Conservation (phyloP, 2,888 invertebrate species). For the Mythimna lalbum region DNA sequence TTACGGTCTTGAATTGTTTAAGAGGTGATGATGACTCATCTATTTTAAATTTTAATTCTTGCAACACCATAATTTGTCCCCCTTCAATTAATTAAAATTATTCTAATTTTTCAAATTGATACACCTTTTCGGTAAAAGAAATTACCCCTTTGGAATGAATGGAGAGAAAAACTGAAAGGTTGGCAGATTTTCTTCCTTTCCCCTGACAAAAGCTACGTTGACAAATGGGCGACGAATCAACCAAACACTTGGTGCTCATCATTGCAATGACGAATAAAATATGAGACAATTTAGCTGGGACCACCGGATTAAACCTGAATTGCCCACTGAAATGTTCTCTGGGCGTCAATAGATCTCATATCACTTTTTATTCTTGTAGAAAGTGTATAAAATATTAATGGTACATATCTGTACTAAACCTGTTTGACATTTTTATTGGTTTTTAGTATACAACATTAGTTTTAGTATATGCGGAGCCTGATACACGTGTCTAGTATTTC, state of each 20-base stretch:
- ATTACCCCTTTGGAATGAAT: not conserved
- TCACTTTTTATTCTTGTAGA: not conserved
- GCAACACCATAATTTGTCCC: not conserved
- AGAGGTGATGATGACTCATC: not conserved
- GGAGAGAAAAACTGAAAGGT: slow-evolving; percentile 1
- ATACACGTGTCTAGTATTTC: too few relatives aligned
- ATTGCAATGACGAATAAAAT: slow-evolving; percentile 49
- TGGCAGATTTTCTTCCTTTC: slow-evolving; percentile 1
- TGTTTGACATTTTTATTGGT: too few relatives aligned
- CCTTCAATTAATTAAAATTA: not conserved
- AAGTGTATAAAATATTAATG: not conserved
- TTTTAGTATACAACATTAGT: too few relatives aligned
- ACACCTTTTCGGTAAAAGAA: not conserved
- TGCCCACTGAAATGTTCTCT: slow-evolving; percentile 16
- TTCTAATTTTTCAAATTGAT: not conserved
- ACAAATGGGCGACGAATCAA: slow-evolving; percentile 33
- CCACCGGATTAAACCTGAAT: slow-evolving; percentile 20
- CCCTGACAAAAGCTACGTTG: slow-evolving; percentile 34
- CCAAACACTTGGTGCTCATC: slow-evolving; percentile 55
- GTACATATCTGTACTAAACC: too few relatives aligned
- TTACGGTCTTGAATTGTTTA: not conserved
- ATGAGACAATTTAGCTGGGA: slow-evolving; percentile 40
- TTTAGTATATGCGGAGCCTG: too few relatives aligned
- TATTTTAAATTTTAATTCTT: not conserved
- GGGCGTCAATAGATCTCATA: not conserved